Base-by-base conservation (phyloP, 2,888 invertebrate species). In the Macrophya alboannulata region DNA sequence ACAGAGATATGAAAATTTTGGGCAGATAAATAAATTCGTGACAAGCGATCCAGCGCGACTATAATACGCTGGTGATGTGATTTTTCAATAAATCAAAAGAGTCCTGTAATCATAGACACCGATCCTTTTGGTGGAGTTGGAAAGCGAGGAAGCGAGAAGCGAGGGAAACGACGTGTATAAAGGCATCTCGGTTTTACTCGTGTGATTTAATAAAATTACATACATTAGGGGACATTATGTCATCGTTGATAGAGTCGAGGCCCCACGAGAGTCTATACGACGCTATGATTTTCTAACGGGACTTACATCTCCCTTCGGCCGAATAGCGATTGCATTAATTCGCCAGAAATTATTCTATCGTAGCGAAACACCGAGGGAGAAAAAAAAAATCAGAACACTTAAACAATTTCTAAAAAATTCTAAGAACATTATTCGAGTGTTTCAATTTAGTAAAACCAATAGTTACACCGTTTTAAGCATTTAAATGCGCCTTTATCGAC, bases 81-180 rank as follows among this genome's bases (percentile, higher is more conserved):
- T 81, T 40, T 62, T 43, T 81, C 15, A 62, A 81, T 62, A 62
- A 81, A 81, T 81, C 81, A 62, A 81, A 62, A 62, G n/a, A 25
- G 81, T 62, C 81, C 81, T 81, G 25, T 81, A 81, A 81, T 81
- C 81, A 81, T 81, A 81, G 31, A 81, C 43, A 81, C 81, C 59
- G 43, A 62, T 81, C 10, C 37, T 51, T 3, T 55, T 8, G 31
- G 45, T n/a, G 43, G n/a, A 5, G 15, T 17, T 43, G 12, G 31
- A 10, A 12, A 81, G 79, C 37, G 37, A 31, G 40, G 31, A 51
- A 51, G 59, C 40, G 59, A 59, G n/a, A n/a, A n/a, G n/a, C n/a
- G n/a, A n/a, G 43, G 79, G 40, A 43, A 79, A n/a, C 37, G 10
- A 72, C 72, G 72, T 72, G 43, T 72, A 72, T 72, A 43, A 10